phyloP scores from a whole-genome alignment of 2,797 vertebrate genomes.

The Arctocebus calabarensis region DNA sequence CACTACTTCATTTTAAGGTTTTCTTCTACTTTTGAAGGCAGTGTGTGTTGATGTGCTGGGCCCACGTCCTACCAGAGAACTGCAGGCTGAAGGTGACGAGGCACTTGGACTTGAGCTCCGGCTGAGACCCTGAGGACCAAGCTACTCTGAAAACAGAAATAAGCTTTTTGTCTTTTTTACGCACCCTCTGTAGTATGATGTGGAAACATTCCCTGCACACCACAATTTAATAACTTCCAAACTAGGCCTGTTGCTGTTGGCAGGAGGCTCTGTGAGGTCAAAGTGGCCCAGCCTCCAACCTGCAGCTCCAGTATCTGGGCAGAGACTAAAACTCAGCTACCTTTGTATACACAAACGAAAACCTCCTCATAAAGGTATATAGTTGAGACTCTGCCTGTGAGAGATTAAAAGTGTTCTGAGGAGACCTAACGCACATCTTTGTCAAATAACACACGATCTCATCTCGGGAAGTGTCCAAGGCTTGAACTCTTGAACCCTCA shows the following conservation, averaged over 20 bases:
- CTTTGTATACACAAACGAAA: not conserved
- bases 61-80: not conserved
- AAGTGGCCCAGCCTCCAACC: constrained; percentile 81
- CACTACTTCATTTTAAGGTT: not conserved
- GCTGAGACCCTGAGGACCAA: not conserved
- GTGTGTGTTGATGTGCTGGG: rapidly evolving
- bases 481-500: too few relatives aligned
- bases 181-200: constrained; percentile 86
- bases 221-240: constrained; percentile 91
- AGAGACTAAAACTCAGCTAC: not conserved
- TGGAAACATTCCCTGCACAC: constrained; percentile 90
- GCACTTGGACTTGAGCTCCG: not conserved
- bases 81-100: rapidly evolving
- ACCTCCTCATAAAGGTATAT: not conserved
- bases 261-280: constrained; percentile 87
- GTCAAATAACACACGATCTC: not conserved
- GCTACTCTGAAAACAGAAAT: not conserved
- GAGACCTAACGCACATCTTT: not conserved
- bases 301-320: constrained; percentile 85
- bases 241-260: constrained; percentile 90
- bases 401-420: not conserved
- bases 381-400: not conserved
- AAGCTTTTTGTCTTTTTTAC: not conserved
- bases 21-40: not conserved
- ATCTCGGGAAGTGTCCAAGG: not conserved